Evolutionary conservation across 2,113 vertebrate species (phyloP), one percentile per base, ranked within the genome.

Genomic region (Tetraodon nigroviridis): DNA sequence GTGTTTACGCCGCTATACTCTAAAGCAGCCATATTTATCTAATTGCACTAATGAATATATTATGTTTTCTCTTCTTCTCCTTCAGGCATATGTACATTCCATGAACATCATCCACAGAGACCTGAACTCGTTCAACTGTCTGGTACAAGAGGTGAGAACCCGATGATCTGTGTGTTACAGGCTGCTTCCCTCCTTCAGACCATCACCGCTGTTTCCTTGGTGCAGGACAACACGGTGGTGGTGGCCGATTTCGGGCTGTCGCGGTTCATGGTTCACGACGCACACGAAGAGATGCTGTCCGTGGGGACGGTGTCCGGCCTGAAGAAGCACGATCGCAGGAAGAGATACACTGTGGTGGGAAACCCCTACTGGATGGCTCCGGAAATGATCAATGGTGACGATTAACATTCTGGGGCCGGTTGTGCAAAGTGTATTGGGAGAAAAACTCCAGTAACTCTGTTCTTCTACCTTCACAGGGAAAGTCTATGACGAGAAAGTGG

Each of bases 301-400:
- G 86, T 92, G 0, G 92, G 93, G 2, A 93, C 92, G 73, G 80
- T 96, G 52, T 76, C 91, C 2, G 92, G 83, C 69, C 79, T 95
- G 81, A 96, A 94, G 90, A 97, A 91, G 65, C 91, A 91, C 0
- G 96, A 99, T 77, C 90, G 95, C 27, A 93, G 91, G 60, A 99
- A 99, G 88, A 91, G 97, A 2, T 99, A 99, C 89, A 99, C 97
- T 0, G 97, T 99, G 79, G 97, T 99, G 81, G 97, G 97, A 46
- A 99, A 98, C 81, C 97, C 97, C 0, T 99, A 98, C 88, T 99
- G 97, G 97, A 99, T 99, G 97, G 97, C 97, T 1, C 97, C 97
- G 0, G 97, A 99, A 81, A 99, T 99, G 97, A 98, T 99, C 83
- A 94, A 98, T 0, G 97, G 97, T 98, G 44, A 45, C 17, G 8